These are phyloP conservation scores for Seriola quinqueradiata DNA, from an alignment of 2,113 vertebrate species.

Conservation along the genomic window DNA sequence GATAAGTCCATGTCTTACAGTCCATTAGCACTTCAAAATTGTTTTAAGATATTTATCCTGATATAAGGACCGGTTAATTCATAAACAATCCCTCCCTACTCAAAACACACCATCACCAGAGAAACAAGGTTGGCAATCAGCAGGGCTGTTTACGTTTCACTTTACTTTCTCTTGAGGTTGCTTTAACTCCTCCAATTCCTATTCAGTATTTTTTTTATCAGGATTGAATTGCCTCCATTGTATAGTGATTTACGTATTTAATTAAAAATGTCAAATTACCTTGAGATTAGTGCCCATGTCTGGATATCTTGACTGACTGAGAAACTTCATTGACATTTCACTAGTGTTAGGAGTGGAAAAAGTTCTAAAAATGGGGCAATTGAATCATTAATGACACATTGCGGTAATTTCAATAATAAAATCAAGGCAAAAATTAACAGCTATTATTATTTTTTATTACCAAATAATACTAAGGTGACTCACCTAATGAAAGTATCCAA, in stretches of 20 bases:
- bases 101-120: neutral
- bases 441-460: neutral
- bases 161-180: neutral
- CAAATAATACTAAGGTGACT: neutral
- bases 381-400: neutral
- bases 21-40: neutral
- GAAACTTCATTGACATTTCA: neutral
- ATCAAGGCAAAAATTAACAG: neutral
- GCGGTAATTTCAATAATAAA: neutral
- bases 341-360: neutral
- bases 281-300: neutral
- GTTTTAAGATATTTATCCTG: neutral
- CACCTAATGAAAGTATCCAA: neutral
- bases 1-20: rapidly evolving
- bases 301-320: too few species aligned
- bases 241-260: neutral
- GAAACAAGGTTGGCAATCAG: too few species aligned
- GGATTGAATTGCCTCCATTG: neutral
- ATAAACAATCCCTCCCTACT: neutral
- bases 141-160: neutral
- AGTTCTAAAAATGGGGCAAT: neutral
- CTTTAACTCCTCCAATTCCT: neutral
- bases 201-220: neutral
- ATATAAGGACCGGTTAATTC: neutral
- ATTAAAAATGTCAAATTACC: neutral